Evolutionary conservation across 1,140 invertebrate genomes (phyloP), one percentile per base, ranked within the genome.

Genomic region (Euura lappo): DNA sequence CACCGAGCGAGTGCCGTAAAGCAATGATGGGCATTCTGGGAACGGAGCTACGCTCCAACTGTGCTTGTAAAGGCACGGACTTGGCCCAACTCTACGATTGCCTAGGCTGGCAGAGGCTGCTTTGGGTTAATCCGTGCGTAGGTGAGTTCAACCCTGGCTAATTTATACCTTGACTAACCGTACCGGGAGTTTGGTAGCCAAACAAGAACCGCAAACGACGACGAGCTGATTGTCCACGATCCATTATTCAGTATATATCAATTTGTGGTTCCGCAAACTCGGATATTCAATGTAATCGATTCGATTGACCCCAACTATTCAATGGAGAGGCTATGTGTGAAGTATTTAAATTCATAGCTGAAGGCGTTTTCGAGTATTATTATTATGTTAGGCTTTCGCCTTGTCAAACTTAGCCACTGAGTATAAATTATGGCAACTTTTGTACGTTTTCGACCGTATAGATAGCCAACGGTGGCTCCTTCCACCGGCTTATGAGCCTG

Each of bases 91-190:
- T 96, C 1, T 95, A 96, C 83, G 94, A 95, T 74, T 97, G 96
- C 78, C 88, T 96, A 2, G 95, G 95, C 64, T 97, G 95, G 95
- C 94, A 96, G 78, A 85, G 95, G 66, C 90, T 97, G n/a, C 90
- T 97, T 4, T 97, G 95, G 95, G 92, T 96, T 68, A 97, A 97
- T 83, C 94, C 95, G 5, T 97, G 96, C 83, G 95, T 97, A 70
- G 95, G 96, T 97, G 86, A 93, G 94, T 89, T 47, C 46, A 68
- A 64, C 68, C 51, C 51, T 6, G 3, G 51, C 10, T 60, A 60
- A 60, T n/a, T 60, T 60, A 60, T n/a, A 8, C 51, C 8, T 60
- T 60, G 51, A 8, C 51, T 60, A 60, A 60, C 51, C 13, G 51
- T 60, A 28, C 28, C 28, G 28, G 28, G 28, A 28, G 28, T 28